Percentiles rank a stretch among this genome's conserved stretches.
Conservation (phyloP, 2,888 invertebrate species). For the Chorisops tibialis region DNA sequence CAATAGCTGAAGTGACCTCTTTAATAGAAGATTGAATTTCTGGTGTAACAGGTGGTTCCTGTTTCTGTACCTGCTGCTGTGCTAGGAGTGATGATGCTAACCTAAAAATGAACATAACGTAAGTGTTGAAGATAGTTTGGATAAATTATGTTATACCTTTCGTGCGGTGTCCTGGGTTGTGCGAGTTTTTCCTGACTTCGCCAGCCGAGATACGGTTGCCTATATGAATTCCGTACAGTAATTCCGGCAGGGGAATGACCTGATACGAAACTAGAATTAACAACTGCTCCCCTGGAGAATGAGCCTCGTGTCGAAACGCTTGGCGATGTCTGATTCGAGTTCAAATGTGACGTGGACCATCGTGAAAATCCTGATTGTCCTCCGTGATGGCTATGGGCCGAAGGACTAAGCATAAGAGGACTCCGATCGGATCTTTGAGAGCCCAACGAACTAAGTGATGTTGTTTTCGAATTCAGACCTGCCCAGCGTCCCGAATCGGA, state of each 20-base stretch:
- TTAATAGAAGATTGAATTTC: slow-evolving; percentile 84
- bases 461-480: slow-evolving; percentile 79
- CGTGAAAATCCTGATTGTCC: slow-evolving; percentile 52
- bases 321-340: slow-evolving; percentile 70
- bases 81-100: slow-evolving; percentile 66
- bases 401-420: slow-evolving; percentile 51
- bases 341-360: slow-evolving; percentile 73
- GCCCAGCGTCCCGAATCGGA: slow-evolving; percentile 63
- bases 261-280: slow-evolving; percentile 55
- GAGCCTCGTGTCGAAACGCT: slow-evolving; percentile 71
- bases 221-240: slow-evolving; percentile 59
- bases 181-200: slow-evolving; percentile 79
- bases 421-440: slow-evolving; percentile 52
- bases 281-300: slow-evolving; percentile 59
- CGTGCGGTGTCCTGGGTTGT: slow-evolving; percentile 78
- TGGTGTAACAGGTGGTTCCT: slow-evolving; percentile 52
- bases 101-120: slow-evolving; percentile 46
- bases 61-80: slow-evolving; percentile 52
- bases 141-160: slow-evolving; percentile 60
- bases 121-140: no score
- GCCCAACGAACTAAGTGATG: slow-evolving; percentile 76
- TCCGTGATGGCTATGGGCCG: slow-evolving; percentile 53
- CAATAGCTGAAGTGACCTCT: slow-evolving; percentile 89
- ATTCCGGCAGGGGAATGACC: slow-evolving; percentile 66
- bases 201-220: slow-evolving; percentile 89